Base-by-base conservation (phyloP, 2,888 invertebrate genomes). In the Lobophora halterata region DNA sequence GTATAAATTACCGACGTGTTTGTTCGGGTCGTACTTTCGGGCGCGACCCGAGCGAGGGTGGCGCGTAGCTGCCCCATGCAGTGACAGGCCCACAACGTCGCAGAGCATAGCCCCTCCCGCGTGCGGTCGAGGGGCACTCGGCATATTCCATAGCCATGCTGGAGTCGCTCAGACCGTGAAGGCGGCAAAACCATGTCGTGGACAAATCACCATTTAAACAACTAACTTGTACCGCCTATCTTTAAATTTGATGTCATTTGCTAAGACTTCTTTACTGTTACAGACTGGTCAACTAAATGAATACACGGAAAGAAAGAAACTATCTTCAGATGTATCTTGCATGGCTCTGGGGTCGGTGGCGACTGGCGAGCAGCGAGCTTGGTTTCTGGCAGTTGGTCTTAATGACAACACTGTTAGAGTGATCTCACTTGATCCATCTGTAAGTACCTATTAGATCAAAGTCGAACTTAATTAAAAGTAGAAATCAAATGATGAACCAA, bases 281-380 rank as follows among this genome's bases (percentile, higher is more conserved):
- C 76, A 98, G 97, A 96, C 97, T 54, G 99, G 99, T 1, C 97
- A 98, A 77, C 86, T 99, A 29, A 98, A 99, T 81, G 99, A 99
- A 76, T 99, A 98, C 74, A 98, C 97, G 4, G 98, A 99, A 71
- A 91, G 98, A 5, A 97, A 98, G 66, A 97, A 98, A 70, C 93
- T 99, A 93, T 95, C 97, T 3, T 94, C 96, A 0, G 99, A 99
- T 77, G 98, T 99, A 0, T 94, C 99, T 54, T 99, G 99, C 71
- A 99, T 99, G 99, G 98, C 97, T 0, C 82, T 99, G 43, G 98
- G 97, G 0, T 95, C 95, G 34, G 98, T 99, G 0, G 97, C 98
- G 0, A 90, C 93, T 1, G 99, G 99, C 3, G 99, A 99, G 76
- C 97, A 97, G 69, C 89, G 98, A 43, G 97, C 96, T 0, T 93